Conservation (phyloP, 2,113 vertebrate species). For the Myotis brandtii region DNA sequence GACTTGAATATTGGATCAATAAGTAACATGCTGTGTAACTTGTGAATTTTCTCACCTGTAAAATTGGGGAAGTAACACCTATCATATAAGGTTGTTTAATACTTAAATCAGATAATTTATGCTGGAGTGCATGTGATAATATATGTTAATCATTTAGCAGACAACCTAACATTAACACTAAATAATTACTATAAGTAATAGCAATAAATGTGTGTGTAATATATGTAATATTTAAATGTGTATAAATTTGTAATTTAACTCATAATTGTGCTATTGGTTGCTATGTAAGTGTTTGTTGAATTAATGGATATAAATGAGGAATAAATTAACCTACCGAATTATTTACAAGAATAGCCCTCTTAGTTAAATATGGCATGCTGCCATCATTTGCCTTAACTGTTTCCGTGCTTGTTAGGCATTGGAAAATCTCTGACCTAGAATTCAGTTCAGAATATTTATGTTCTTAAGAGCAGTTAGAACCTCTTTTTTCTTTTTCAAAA, state of each 20-base stretch:
- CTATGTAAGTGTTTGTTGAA: not conserved
- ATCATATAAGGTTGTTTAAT: not conserved
- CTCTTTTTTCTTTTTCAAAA: not conserved
- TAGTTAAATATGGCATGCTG: not conserved
- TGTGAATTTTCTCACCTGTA: not conserved
- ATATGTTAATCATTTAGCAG: not conserved
- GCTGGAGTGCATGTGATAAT: not conserved
- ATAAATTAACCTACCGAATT: not conserved
- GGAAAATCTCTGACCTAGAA: conserved; percentile 27
- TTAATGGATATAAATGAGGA: not conserved
- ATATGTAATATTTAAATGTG: not conserved
- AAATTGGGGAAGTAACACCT: not conserved
- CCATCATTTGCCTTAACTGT: not conserved
- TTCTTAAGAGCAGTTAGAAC: conserved; percentile 39
- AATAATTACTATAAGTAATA: not conserved
- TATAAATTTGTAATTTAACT: not conserved
- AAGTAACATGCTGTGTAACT: not conserved
- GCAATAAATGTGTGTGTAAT: not conserved
- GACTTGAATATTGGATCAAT: not conserved
- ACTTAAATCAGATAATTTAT: not conserved
- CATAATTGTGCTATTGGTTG: not conserved
- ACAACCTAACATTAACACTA: not conserved
- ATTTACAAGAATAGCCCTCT: not conserved
- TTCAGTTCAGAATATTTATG: not conserved
- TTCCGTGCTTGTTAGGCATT: not conserved